These are phyloP conservation scores for Sebastes vulpes DNA, from an alignment of 2,797 vertebrate species.

Conservation along the genomic window DNA sequence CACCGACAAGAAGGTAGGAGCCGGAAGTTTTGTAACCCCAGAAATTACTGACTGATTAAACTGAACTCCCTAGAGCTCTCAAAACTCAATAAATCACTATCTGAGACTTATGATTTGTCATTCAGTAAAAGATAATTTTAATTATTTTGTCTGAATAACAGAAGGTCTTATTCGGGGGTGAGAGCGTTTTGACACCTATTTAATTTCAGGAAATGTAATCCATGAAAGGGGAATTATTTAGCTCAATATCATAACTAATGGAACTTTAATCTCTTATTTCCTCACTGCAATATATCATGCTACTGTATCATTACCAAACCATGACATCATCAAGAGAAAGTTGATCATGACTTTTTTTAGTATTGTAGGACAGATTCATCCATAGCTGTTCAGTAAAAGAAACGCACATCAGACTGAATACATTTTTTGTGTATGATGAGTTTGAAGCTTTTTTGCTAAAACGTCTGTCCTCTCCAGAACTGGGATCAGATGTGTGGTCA, in stretches of 20 bases:
- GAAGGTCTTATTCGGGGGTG: not conserved
- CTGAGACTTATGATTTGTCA: not conserved
- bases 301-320: not conserved
- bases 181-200: not conserved
- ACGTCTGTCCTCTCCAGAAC: slow-evolving; percentile 81
- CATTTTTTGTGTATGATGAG: not conserved
- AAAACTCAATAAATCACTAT: not conserved
- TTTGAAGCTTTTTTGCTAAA: not conserved
- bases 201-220: not conserved
- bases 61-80: not conserved
- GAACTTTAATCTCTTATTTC: not conserved
- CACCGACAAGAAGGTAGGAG: slow-evolving; percentile 93
- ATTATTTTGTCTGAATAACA: not conserved
- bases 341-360: not conserved
- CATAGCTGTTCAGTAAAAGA: not conserved
- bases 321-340: not conserved
- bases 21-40: not conserved
- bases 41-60: not conserved
- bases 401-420: not conserved
- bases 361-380: not conserved
- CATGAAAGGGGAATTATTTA: not conserved
- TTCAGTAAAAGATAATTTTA: not conserved
- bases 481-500: slow-evolving; percentile 96
- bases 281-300: not conserved
- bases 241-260: not conserved